These are phyloP conservation scores for Alfaro cultratus DNA, from an alignment of 2,797 vertebrate species.

Conservation along the genomic window DNA sequence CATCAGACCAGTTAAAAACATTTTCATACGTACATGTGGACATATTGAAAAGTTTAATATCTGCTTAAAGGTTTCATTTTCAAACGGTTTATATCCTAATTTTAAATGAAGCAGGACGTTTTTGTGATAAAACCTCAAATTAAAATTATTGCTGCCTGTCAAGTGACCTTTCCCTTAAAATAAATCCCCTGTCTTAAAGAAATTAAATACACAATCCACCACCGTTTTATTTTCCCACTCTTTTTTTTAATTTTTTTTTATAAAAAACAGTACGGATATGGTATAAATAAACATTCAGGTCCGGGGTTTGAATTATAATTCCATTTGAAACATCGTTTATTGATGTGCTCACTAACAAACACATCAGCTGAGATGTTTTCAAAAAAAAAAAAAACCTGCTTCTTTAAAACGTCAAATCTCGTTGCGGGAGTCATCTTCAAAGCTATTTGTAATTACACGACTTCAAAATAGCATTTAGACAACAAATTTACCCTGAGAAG, in stretches of 20 bases:
- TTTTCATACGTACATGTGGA: background rate
- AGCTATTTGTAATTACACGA: conserved; percentile 64
- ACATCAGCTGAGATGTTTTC: conserved; percentile 63
- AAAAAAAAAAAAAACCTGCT: conserved; percentile 45
- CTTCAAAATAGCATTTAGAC: conserved; percentile 74
- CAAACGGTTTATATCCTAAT: background rate
- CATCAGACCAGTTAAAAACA: background rate
- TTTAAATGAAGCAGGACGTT: background rate
- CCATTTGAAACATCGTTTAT: conserved; percentile 60
- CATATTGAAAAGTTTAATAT: background rate
- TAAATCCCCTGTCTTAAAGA: conserved; percentile 13
- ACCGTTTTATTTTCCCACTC: conserved; percentile 9
- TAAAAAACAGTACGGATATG: conserved; percentile 17
- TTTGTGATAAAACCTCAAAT: background rate
- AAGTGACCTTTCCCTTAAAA: conserved; percentile 26
- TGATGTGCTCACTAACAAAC: conserved; percentile 74
- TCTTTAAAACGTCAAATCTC: conserved; percentile 67
- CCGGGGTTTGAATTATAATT: conserved; percentile 60
- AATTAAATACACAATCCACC: conserved; percentile 24
- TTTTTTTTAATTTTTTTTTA: background rate
- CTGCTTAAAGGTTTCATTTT: background rate
- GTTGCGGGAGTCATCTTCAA: conserved; percentile 65
- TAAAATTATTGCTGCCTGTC: too few relatives aligned
- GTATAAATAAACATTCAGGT: conserved; percentile 58
- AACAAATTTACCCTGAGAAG: conserved; percentile 71